Conservation (phyloP, 1,140 invertebrate species). For the Trichonephila inaurata region DNA sequence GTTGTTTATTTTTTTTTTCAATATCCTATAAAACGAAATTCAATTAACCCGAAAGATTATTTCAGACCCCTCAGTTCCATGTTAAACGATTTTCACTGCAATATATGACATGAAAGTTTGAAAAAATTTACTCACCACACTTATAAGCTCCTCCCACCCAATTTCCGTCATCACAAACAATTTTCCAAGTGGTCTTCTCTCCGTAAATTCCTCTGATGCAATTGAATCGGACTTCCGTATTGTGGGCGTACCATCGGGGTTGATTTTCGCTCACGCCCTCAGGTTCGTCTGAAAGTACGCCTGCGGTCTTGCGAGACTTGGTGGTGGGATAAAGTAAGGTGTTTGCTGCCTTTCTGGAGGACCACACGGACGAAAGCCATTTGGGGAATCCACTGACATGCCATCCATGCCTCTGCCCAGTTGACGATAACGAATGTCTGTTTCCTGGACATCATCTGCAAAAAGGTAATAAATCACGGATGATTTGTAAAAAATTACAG, state of each 20-base stretch:
- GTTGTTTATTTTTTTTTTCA: too few relatives aligned
- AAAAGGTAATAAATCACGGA: background rate
- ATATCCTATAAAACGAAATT: too few relatives aligned
- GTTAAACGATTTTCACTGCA: too few relatives aligned
- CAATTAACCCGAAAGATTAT: too few relatives aligned
- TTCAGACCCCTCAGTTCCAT: too few relatives aligned
- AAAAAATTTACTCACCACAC: constrained; percentile 83
- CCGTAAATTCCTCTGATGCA: constrained; percentile 88
- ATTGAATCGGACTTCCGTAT: constrained; percentile 89
- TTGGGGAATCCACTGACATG: constrained; percentile 7
- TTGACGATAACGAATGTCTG: constrained; percentile 73
- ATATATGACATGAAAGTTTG: too few relatives aligned
- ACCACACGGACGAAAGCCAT: constrained; percentile 83
- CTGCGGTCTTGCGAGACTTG: background rate
- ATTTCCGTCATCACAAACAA: constrained; percentile 89
- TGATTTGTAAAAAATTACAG: too few relatives aligned
- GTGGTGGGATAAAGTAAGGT: constrained; percentile 84
- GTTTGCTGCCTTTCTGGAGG: constrained; percentile 86
- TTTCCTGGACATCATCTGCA: constrained; percentile 77
- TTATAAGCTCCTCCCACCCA: constrained; percentile 89
- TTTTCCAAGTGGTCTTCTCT: constrained; percentile 90
- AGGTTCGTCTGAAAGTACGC: background rate
- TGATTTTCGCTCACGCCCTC: background rate
- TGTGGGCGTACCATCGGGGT: constrained; percentile 83
- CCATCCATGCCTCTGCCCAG: constrained; percentile 83